These are phyloP conservation scores for Lanistes nyassanus DNA, from an alignment of 1,140 invertebrate species.

Conservation along the genomic window DNA sequence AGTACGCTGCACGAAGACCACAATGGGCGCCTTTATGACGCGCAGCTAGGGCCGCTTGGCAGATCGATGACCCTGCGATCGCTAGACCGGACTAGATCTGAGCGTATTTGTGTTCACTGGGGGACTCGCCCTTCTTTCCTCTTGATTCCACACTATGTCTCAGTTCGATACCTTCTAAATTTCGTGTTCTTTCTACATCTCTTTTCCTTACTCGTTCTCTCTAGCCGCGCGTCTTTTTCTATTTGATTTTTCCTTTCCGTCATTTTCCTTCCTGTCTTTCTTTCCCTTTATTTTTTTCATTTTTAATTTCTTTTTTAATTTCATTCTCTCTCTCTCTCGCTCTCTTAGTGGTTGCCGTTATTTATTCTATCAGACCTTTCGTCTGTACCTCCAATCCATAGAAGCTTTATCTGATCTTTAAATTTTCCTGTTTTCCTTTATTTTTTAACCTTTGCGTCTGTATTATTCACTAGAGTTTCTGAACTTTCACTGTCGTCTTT, in stretches of 20 bases:
- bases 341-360: not conserved
- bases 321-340: constrained; percentile 8
- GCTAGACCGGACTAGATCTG: too few species aligned
- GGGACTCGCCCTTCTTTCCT: too few species aligned
- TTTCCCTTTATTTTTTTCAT: not conserved
- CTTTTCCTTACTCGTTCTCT: too few species aligned
- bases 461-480: not conserved
- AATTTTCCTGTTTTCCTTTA: not conserved
- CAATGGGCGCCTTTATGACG: too few species aligned
- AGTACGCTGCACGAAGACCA: too few species aligned
- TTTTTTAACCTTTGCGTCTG: not conserved
- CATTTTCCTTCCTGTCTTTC: not conserved
- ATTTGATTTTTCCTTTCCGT: not conserved
- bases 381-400: not conserved
- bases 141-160: too few species aligned
- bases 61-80: too few species aligned
- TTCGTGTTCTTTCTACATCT: not conserved
- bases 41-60: too few species aligned
- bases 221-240: too few species aligned
- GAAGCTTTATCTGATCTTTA: not conserved
- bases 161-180: too few species aligned
- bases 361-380: not conserved
- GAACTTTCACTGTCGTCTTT: not conserved
- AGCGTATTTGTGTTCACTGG: too few species aligned
- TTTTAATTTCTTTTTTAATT: not conserved